These are phyloP conservation scores for Hippocampus mohnikei DNA, from an alignment of 2,113 vertebrate species.

Conservation along the genomic window DNA sequence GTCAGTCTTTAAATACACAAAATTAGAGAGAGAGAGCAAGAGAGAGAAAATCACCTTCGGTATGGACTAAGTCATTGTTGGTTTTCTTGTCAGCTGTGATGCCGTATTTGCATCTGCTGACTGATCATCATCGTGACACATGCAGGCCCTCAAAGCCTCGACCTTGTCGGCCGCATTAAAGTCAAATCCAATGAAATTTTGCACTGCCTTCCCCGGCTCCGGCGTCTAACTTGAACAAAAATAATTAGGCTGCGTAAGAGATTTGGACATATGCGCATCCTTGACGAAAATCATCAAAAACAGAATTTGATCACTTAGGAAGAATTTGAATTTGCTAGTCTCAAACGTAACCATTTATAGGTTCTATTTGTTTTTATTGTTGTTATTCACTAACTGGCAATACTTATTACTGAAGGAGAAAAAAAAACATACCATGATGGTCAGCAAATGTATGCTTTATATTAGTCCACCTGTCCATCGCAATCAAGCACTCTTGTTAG, in stretches of 20 bases:
- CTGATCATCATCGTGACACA: slow-evolving; percentile 58
- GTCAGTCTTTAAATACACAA: no score
- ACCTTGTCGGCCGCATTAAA: slow-evolving; percentile 47
- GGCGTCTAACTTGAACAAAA: neutral
- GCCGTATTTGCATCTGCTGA: slow-evolving; percentile 5
- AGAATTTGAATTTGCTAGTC: neutral
- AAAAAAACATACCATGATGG: neutral
- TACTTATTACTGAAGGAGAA: neutral
- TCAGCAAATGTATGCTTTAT: no score
- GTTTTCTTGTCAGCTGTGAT: slow-evolving; percentile 12
- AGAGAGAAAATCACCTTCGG: neutral
- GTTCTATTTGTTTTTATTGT: neutral
- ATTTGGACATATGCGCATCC: neutral
- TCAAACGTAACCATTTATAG: neutral
- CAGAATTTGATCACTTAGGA: neutral
- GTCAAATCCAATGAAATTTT: slow-evolving; percentile 22
- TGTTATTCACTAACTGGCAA: neutral
- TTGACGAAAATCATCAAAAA: neutral
- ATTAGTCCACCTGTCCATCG: no score
- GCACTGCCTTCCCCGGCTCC: slow-evolving; percentile 5
- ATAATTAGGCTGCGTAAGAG: neutral
- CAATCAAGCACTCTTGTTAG: no score
- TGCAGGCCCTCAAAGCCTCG: slow-evolving; percentile 31
- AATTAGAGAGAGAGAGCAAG: neutral
- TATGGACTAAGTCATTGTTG: neutral